Evolutionary conservation across 2,113 vertebrate species (phyloP).

Genomic region (Pachyramphus minor): DNA sequence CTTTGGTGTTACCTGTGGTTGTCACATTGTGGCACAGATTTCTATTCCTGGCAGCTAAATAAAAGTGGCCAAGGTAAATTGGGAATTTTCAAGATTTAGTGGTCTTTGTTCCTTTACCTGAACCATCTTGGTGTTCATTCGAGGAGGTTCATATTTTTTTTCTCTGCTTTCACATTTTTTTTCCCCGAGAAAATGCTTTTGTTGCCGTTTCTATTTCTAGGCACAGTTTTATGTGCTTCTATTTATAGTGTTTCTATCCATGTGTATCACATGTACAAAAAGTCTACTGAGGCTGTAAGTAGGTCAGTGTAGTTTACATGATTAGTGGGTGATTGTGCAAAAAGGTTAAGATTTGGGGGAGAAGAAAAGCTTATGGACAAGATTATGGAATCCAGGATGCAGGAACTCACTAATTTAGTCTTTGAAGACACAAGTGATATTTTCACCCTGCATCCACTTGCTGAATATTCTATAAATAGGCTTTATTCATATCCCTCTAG

Average conservation of each 20-base stretch:
- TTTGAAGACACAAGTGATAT: conserved; percentile 24
- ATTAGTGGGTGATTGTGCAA: background rate
- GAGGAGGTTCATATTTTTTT: background rate
- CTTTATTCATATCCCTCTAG: conserved; percentile 42
- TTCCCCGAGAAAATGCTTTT: background rate
- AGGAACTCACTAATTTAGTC: conserved; percentile 19
- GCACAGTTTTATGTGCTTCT: background rate
- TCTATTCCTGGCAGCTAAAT: background rate
- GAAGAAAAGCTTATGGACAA: background rate
- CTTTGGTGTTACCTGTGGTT: background rate
- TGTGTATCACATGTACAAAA: background rate
- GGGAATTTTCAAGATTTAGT: background rate
- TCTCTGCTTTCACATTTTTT: background rate
- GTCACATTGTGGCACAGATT: background rate
- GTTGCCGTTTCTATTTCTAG: background rate
- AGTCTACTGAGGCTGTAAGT: background rate
- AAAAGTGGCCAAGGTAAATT: background rate
- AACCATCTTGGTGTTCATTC: background rate
- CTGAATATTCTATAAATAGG: conserved; percentile 18
- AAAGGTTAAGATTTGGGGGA: background rate
- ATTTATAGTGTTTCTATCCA: background rate
- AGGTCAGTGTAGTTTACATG: background rate
- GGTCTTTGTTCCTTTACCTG: background rate
- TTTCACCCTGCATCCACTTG: conserved; percentile 36
- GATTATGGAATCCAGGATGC: background rate